phyloP scores from a whole-genome alignment of 2,113 vertebrate species.

The Tautogolabrus adspersus region DNA sequence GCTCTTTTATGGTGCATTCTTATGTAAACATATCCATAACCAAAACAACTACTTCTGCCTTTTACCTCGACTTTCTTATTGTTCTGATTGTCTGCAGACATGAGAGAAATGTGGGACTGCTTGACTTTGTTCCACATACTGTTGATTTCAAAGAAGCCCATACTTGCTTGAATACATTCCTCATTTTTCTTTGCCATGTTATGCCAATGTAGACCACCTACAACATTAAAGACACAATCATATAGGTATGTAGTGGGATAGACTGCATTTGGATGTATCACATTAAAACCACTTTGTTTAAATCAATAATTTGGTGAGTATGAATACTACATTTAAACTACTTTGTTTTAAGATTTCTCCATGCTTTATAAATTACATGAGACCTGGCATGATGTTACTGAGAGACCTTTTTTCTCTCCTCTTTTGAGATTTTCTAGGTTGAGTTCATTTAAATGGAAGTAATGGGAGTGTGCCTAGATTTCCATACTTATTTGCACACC shows the following conservation, averaged over 20 bases:
- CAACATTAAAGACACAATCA: conserved; percentile 15
- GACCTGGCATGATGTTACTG: conserved; percentile 33
- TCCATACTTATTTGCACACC: conserved; percentile 73
- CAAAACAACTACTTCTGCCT: conserved; percentile 74
- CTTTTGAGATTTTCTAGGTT: conserved; percentile 33
- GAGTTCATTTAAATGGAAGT: conserved; percentile 53
- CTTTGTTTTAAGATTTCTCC: neutral
- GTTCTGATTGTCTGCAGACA: conserved; percentile 71
- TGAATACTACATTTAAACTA: neutral
- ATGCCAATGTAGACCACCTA: conserved; percentile 71
- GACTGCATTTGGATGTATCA: neutral
- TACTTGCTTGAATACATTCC: conserved; percentile 43
- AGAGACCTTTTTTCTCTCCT: conserved; percentile 23
- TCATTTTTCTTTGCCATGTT: conserved; percentile 42
- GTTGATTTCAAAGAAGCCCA: conserved; percentile 73
- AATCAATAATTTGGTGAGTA: neutral
- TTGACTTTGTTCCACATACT: conserved; percentile 62
- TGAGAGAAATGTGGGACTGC: conserved; percentile 73
- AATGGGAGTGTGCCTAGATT: conserved; percentile 67
- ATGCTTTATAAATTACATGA: neutral
- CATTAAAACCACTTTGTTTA: neutral
- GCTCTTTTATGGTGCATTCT: conserved; percentile 65
- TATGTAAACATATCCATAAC: conserved; percentile 82
- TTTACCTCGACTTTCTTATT: conserved; percentile 66
- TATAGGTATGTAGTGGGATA: neutral